Evolutionary conservation across 2,113 vertebrate species (phyloP), one percentile per base, ranked within the genome.

Genomic region (Donacobius atricapilla): DNA sequence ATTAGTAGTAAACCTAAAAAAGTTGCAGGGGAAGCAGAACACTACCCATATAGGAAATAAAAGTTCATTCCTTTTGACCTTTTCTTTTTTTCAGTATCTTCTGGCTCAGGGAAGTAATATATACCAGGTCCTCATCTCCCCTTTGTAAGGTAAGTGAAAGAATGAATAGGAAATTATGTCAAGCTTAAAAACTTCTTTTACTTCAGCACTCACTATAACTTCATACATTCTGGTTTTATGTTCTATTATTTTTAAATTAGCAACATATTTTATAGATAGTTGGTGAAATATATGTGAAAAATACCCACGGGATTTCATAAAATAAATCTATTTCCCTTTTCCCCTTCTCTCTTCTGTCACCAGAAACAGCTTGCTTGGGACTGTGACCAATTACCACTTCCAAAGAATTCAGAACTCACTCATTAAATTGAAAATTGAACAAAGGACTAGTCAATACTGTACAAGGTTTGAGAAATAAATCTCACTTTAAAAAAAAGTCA

Each of bases 131-230:
- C n/a, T 77, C 47, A 56, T 69, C 24, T 78, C 68, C 51, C 21
- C 78, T 30, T 35, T 5, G 1, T 16, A 88, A 80, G 25, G 37
- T 33, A 91, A 79, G 33, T 57, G 23, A 83, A 83, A 88, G 66
- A 92, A 92, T 7, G 42, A 73, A 83, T 45, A 92, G 83, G 83
- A 97, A 94, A 76, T 84, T 64, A 86, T 71, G 94, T 68, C 94
- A 94, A 92, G 40, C 81, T 82, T 87, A 75, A 94, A 92, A 90
- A 76, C 20, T 35, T 58, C 45, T 83, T 78, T 63, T 85, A 87
- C 77, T 90, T 75, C 57, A 71, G 27, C 70, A 94, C 47, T 82
- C 40, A 73, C 56, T 63, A 7, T 33, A 91, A 75, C 61, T 91
- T 81, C 76, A 81, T 61, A 44, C 25, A 58, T 11, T 56, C 79